Percentiles rank a stretch among this genome's conserved stretches.
phyloP scores from a whole-genome alignment of 2,888 invertebrate genomes.

The Hipparchia sbordonii region DNA sequence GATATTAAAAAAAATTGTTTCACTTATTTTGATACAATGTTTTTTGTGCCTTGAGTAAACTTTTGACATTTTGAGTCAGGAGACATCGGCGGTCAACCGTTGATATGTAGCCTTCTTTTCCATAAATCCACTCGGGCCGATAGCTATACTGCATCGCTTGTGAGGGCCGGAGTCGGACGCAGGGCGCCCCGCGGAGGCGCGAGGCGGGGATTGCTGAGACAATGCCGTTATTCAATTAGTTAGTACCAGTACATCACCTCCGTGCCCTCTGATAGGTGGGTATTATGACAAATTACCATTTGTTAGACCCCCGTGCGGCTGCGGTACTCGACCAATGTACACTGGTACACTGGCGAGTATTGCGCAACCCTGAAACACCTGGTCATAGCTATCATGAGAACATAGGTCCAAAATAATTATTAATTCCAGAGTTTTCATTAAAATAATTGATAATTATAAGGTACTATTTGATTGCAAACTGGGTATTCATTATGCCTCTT shows the following conservation, averaged over 20 bases:
- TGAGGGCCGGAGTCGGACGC: neutral
- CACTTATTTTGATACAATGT: no score
- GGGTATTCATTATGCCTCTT: no score
- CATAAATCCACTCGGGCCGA: no score
- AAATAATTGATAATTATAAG: no score
- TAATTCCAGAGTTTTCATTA: no score
- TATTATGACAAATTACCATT: constrained; percentile 2
- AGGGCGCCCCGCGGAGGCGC: neutral
- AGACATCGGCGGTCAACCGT: no score
- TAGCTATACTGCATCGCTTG: neutral
- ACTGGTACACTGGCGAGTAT: neutral
- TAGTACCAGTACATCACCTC: neutral
- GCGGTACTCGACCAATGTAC: neutral
- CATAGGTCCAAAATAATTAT: neutral
- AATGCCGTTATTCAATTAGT: constrained; percentile 14
- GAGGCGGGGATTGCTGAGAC: neutral
- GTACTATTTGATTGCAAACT: no score
- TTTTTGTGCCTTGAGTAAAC: no score
- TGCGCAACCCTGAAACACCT: neutral
- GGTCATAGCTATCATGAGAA: neutral
- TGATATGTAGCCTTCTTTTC: neutral
- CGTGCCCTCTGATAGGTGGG: neutral
- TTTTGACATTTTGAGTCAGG: no score
- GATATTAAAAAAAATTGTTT: no score
- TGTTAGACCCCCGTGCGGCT: neutral